phyloP scores from a whole-genome alignment of 2,113 vertebrate species.

The Hemiprocne comata region DNA sequence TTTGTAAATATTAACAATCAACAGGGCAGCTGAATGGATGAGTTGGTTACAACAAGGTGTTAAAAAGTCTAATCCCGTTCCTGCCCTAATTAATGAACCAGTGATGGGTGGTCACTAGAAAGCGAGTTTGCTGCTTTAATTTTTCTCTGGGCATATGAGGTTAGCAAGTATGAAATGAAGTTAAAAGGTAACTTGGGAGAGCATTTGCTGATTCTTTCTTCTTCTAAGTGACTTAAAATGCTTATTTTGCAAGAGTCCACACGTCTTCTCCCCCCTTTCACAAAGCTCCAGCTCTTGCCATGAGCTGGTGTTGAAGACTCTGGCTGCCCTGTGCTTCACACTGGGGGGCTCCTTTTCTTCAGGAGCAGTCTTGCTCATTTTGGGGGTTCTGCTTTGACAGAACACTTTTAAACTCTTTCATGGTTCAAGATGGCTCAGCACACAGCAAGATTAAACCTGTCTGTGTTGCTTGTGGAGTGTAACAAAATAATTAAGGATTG shows the following conservation, averaged over 20 bases:
- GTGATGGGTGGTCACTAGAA: rapidly evolving
- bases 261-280: background rate
- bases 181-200: background rate
- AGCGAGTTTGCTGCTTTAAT: background rate
- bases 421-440: background rate
- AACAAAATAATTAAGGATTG: background rate
- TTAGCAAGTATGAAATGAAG: background rate
- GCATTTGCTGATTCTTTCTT: background rate
- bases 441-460: background rate
- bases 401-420: background rate
- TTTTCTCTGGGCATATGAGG: background rate
- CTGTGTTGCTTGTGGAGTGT: background rate
- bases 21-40: background rate
- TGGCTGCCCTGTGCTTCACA: background rate
- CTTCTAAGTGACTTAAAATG: background rate
- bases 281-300: background rate
- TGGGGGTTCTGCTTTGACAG: background rate
- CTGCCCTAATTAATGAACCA: background rate
- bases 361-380: background rate
- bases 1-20: background rate
- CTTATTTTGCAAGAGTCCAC: background rate
- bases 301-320: rapidly evolving
- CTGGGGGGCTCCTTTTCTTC: background rate
- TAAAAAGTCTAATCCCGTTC: background rate
- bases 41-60: background rate